phyloP scores from a whole-genome alignment of 2,113 vertebrate genomes.

The Spea bombifrons region DNA sequence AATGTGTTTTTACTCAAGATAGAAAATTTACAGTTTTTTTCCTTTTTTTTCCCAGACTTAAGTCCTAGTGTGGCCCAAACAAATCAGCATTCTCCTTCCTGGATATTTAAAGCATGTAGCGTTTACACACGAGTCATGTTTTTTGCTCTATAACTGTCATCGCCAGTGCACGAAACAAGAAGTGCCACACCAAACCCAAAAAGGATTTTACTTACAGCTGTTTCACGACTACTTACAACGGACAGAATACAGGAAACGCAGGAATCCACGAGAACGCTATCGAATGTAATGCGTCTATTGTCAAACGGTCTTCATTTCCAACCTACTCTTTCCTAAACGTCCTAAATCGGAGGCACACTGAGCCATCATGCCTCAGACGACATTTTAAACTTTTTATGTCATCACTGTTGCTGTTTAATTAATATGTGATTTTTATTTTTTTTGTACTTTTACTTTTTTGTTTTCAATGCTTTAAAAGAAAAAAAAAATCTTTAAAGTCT shows the following conservation, averaged over 20 bases:
- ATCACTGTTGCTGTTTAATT: slow-evolving; percentile 76
- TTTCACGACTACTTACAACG: slow-evolving; percentile 8
- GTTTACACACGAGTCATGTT: slow-evolving; percentile 23
- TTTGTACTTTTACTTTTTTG: slow-evolving; percentile 62
- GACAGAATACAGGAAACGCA: background rate
- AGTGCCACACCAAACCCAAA: slow-evolving; percentile 15
- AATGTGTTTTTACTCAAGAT: no score
- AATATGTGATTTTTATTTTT: slow-evolving; percentile 71
- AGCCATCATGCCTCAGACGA: slow-evolving; percentile 76
- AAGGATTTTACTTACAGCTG: slow-evolving; percentile 19
- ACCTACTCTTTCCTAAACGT: slow-evolving; percentile 68
- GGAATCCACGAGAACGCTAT: slow-evolving; percentile 40
- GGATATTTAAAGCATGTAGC: slow-evolving; percentile 14
- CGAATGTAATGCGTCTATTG: slow-evolving; percentile 64
- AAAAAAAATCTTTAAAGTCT: slow-evolving; percentile 68
- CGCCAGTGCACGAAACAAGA: slow-evolving; percentile 15
- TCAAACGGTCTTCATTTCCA: slow-evolving; percentile 64
- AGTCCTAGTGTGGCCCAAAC: slow-evolving; percentile 10
- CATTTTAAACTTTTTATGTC: slow-evolving; percentile 73
- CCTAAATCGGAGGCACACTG: slow-evolving; percentile 66
- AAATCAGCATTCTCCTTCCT: slow-evolving; percentile 24
- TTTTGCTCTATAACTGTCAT: slow-evolving; percentile 22
- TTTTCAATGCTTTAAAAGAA: slow-evolving; percentile 71
- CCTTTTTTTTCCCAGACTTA: slow-evolving; percentile 8
- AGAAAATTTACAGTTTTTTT: background rate